Evolutionary conservation across 92 coral and sea anemone species (phyloP).

Genomic region (Porites cylindrica): DNA sequence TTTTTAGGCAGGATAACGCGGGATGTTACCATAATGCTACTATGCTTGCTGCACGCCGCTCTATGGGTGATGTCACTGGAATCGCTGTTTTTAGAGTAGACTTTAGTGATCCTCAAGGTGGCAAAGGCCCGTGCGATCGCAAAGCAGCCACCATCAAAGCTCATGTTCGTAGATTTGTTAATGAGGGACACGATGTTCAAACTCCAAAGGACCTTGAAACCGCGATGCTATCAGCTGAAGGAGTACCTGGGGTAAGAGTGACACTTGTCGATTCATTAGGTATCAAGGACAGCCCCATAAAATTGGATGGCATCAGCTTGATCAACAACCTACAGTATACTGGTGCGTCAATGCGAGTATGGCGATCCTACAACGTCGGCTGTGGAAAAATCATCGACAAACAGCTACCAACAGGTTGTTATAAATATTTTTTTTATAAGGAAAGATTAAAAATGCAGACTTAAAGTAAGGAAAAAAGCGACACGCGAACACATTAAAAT

Average conservation of each 20-base stretch:
- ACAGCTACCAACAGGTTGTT: conserved; percentile 44
- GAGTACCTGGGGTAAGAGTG: conserved; percentile 67
- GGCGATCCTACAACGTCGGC: conserved; percentile 3
- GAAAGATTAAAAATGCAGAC: background rate
- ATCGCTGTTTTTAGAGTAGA: conserved; percentile 63
- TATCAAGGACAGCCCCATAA: conserved; percentile 33
- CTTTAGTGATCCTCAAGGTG: conserved; percentile 81
- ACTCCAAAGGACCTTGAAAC: conserved; percentile 61
- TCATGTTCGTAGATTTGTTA: conserved; percentile 55
- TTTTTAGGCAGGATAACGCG: conserved; percentile 57
- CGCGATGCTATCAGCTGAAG: conserved; percentile 70
- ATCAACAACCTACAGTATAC: conserved; percentile 62
- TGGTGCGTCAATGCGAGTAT: conserved; percentile 2
- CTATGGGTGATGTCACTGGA: conserved; percentile 37
- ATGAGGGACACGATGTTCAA: conserved; percentile 76
- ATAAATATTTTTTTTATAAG: conserved; percentile 34
- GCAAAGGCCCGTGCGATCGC: conserved; percentile 79
- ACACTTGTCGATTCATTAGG: conserved; percentile 40
- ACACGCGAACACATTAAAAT: too few species aligned
- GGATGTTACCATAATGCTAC: conserved; percentile 53
- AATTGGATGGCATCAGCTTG: conserved; percentile 60
- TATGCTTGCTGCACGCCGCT: conserved; percentile 7
- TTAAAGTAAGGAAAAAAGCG: too few species aligned
- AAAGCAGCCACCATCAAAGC: conserved; percentile 76
- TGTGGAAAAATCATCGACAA: conserved; percentile 67